Conservation (phyloP, 2,888 invertebrate species). For the Tetragnatha montana region DNA sequence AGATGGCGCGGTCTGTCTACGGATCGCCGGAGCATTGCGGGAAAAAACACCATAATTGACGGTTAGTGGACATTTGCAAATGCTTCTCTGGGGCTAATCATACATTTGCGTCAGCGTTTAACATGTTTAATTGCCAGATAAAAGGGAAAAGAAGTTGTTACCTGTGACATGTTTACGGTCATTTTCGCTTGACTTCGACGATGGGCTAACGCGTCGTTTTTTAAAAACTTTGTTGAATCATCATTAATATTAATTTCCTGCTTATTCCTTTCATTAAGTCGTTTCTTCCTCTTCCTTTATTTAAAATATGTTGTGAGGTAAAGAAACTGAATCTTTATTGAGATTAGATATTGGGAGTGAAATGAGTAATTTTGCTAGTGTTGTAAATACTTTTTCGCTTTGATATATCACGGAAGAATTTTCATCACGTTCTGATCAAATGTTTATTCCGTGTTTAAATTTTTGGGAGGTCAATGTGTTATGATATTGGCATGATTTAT, state of each 20-base stretch:
- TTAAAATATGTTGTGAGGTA: background rate
- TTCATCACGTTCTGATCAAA: no score
- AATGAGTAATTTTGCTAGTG: no score
- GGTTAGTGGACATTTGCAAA: slow-evolving; percentile 43
- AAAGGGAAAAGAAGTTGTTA: slow-evolving; percentile 47
- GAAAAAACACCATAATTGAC: slow-evolving; percentile 33
- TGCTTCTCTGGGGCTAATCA: slow-evolving; percentile 30
- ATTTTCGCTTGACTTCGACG: background rate
- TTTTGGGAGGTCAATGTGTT: no score
- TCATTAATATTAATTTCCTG: slow-evolving; percentile 14
- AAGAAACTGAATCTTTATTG: no score
- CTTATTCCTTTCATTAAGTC: background rate
- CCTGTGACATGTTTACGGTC: slow-evolving; percentile 13
- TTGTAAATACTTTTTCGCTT: no score
- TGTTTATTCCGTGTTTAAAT: no score
- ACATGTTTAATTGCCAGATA: slow-evolving; percentile 42
- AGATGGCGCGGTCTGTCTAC: slow-evolving; percentile 32
- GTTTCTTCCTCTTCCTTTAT: slow-evolving; percentile 16
- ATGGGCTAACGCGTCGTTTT: background rate
- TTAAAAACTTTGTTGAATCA: background rate
- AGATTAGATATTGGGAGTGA: no score
- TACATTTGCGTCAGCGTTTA: slow-evolving; percentile 36
- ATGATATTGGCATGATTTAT: no score
- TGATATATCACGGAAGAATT: no score
- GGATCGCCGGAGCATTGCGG: slow-evolving; percentile 7